Evolutionary conservation across 2,113 vertebrate genomes (phyloP).

Genomic region (Cichladusa arquata): DNA sequence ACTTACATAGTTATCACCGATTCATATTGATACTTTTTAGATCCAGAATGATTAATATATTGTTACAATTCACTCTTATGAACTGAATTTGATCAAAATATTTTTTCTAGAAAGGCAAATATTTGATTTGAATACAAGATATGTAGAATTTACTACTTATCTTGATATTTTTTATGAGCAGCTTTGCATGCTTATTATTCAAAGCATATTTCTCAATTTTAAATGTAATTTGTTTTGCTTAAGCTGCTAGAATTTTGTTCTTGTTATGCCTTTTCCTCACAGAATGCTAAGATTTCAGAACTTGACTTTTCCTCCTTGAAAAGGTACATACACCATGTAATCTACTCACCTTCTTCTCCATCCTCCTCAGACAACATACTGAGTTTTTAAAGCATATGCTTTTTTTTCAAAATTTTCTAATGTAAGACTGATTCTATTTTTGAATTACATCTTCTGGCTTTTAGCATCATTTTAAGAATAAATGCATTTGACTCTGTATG

Average conservation of each 20-base stretch:
- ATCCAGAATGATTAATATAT: not conserved
- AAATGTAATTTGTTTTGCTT: not conserved
- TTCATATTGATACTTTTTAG: not conserved
- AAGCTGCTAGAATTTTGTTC: not conserved
- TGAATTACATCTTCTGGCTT: not conserved
- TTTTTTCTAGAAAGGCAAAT: not conserved
- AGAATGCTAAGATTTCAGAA: not conserved
- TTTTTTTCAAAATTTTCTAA: not conserved
- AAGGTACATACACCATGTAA: rapidly evolving
- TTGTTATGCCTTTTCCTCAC: not conserved
- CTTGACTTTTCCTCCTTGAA: not conserved
- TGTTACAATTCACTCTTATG: not conserved
- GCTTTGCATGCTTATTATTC: not conserved
- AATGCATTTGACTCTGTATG: rapidly evolving
- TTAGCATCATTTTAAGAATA: not conserved
- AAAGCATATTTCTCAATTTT: not conserved
- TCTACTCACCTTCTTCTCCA: not conserved
- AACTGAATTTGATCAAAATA: not conserved
- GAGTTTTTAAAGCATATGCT: not conserved
- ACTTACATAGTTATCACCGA: not conserved
- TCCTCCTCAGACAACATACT: not conserved
- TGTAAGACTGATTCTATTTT: not conserved
- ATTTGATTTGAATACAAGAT: not conserved
- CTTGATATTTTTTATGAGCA: not conserved
- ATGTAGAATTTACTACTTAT: not conserved